phyloP scores from a whole-genome alignment of 2,113 vertebrate species.

The Oenanthe oenanthe region DNA sequence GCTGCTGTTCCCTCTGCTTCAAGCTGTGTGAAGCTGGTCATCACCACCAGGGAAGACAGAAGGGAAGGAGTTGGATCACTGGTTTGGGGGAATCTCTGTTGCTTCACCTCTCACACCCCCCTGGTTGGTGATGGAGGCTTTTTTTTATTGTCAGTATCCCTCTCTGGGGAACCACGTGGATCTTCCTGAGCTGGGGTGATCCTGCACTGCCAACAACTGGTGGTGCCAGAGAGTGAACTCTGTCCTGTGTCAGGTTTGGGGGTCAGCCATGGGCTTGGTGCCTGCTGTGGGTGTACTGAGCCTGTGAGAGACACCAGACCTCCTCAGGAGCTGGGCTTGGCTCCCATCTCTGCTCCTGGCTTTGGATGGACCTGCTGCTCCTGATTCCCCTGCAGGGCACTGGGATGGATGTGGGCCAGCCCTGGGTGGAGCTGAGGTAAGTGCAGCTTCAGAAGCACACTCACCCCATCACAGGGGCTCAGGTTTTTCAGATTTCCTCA shows the following conservation, averaged over 20 bases:
- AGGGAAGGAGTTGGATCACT: background rate
- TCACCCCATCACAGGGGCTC: background rate
- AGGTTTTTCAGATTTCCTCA: background rate
- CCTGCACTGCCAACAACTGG: background rate
- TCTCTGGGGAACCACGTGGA: fast-evolving
- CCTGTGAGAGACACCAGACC: background rate
- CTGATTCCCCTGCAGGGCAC: background rate
- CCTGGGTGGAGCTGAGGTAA: background rate
- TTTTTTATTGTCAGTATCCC: background rate
- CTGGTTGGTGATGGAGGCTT: background rate
- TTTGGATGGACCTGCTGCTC: background rate
- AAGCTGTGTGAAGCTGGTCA: background rate
- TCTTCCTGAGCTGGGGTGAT: background rate
- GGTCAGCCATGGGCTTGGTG: fast-evolving
- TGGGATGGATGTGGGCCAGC: fast-evolving
- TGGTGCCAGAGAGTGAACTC: background rate
- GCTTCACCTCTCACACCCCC: background rate
- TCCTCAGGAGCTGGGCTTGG: background rate
- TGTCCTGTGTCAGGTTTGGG: background rate
- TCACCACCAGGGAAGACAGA: background rate
- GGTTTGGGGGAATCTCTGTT: background rate
- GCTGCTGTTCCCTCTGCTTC: background rate
- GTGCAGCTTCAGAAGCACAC: background rate
- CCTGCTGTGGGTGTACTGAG: fast-evolving
- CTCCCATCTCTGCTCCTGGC: background rate